phyloP scores from a whole-genome alignment of 2,888 invertebrate species.

The Ichneumoninae sp. region DNA sequence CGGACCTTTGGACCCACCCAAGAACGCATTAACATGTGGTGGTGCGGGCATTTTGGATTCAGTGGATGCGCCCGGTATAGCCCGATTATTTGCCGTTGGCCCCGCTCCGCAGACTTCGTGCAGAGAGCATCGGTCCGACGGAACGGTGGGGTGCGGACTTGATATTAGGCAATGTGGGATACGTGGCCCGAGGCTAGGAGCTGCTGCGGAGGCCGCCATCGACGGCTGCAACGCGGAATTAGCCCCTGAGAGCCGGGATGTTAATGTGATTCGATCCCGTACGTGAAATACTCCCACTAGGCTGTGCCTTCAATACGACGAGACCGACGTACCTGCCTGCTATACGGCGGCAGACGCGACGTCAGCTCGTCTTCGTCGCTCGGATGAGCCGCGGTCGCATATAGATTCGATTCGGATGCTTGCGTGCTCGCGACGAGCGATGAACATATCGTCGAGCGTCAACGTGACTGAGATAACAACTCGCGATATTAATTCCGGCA shows the following conservation, averaged over 20 bases:
- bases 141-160: conserved; percentile 40
- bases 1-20: conserved; percentile 56
- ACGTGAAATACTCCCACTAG: conserved; percentile 1
- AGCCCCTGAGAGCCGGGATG: conserved; percentile 43
- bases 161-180: conserved; percentile 81
- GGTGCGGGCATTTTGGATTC: conserved; percentile 72
- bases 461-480: conserved; percentile 48
- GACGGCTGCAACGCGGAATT: conserved; percentile 30
- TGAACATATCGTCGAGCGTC: conserved; percentile 19
- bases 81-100: conserved; percentile 79
- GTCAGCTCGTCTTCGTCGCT: not conserved
- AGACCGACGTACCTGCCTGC: not conserved
- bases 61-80: conserved; percentile 70
- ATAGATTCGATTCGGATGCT: not conserved
- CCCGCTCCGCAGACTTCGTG: conserved; percentile 44
- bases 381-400: not conserved
- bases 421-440: not conserved
- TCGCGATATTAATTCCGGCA: conserved; percentile 2
- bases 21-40: conserved; percentile 67
- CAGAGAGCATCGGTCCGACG: conserved; percentile 5
- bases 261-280: conserved; percentile 51
- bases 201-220: conserved; percentile 23
- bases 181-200: conserved; percentile 76
- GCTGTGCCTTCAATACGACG: conserved; percentile 1
- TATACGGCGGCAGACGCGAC: not conserved